Percentiles rank a stretch among this genome's conserved stretches.
phyloP scores from a whole-genome alignment of 2,888 invertebrate species.

The Enchytraeus crypticus region DNA sequence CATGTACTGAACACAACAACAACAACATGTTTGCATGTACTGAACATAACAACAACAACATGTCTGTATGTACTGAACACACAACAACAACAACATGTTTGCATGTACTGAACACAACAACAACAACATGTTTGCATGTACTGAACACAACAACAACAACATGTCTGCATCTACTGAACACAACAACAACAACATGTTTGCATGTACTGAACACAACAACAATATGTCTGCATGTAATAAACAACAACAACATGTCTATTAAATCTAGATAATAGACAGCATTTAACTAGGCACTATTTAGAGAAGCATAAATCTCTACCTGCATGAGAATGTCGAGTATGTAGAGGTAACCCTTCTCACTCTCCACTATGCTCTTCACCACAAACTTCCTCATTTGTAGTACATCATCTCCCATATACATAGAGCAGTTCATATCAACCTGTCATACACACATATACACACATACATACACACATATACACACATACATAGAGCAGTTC shows the following conservation, averaged over 20 bases:
- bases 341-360: conserved; percentile 81
- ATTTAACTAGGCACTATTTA: not conserved
- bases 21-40: too few relatives aligned
- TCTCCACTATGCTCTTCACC: conserved; percentile 78
- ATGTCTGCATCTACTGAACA: not conserved
- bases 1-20: not conserved
- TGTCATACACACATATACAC: too few relatives aligned
- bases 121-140: too few relatives aligned
- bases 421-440: conserved; percentile 8
- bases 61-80: too few relatives aligned
- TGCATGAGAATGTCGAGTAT: conserved; percentile 79
- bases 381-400: conserved; percentile 80
- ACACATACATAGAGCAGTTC: too few relatives aligned
- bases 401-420: conserved; percentile 61
- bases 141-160: not conserved
- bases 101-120: too few relatives aligned
- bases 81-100: too few relatives aligned
- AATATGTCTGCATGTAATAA: not conserved
- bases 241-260: not conserved
- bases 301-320: conserved; percentile 52
- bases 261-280: not conserved
- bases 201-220: not conserved
- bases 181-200: not conserved
- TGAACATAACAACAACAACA: too few relatives aligned
- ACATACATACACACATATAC: too few relatives aligned